These are phyloP conservation scores for Beris chalybata DNA, from an alignment of 2,888 invertebrate species.

Conservation along the genomic window DNA sequence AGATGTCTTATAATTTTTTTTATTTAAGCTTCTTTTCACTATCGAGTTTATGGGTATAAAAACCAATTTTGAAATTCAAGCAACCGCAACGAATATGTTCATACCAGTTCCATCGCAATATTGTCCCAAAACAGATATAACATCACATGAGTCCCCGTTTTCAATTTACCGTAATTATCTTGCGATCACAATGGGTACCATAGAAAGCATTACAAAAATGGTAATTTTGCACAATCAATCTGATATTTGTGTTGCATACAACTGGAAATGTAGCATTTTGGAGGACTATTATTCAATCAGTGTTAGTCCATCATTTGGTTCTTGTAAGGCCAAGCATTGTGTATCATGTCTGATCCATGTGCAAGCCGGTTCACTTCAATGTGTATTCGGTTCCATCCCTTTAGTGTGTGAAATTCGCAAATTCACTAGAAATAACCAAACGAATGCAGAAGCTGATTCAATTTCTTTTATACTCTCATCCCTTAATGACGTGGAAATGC, in stretches of 20 bases:
- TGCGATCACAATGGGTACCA: slow-evolving; percentile 16
- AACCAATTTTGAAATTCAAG: slow-evolving; percentile 4
- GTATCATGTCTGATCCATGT: slow-evolving; percentile 16
- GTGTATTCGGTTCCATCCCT: slow-evolving; percentile 18
- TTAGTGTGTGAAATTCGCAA: slow-evolving; percentile 25
- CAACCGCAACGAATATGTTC: neutral
- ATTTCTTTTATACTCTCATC: slow-evolving; percentile 10
- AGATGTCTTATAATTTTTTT: neutral
- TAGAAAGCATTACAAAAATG: slow-evolving; percentile 26
- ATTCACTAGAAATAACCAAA: neutral
- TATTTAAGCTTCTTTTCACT: slow-evolving; percentile 8
- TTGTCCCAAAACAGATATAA: slow-evolving; percentile 27
- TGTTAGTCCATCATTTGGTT: slow-evolving; percentile 1
- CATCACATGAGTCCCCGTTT: slow-evolving; percentile 27
- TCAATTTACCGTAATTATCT: slow-evolving; percentile 30
- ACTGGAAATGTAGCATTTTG: slow-evolving; percentile 19
- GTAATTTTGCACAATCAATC: slow-evolving; percentile 29
- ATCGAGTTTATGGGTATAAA: slow-evolving; percentile 18
- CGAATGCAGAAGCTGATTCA: neutral
- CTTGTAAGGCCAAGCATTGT: slow-evolving; percentile 18
- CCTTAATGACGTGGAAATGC: neutral
- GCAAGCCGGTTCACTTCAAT: neutral
- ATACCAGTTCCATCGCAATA: slow-evolving; percentile 17
- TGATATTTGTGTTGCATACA: slow-evolving; percentile 17
- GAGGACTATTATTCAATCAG: slow-evolving; percentile 1